These are phyloP conservation scores for Cyprinodon diabolis DNA, from an alignment of 2,797 vertebrate genomes.

Conservation along the genomic window DNA sequence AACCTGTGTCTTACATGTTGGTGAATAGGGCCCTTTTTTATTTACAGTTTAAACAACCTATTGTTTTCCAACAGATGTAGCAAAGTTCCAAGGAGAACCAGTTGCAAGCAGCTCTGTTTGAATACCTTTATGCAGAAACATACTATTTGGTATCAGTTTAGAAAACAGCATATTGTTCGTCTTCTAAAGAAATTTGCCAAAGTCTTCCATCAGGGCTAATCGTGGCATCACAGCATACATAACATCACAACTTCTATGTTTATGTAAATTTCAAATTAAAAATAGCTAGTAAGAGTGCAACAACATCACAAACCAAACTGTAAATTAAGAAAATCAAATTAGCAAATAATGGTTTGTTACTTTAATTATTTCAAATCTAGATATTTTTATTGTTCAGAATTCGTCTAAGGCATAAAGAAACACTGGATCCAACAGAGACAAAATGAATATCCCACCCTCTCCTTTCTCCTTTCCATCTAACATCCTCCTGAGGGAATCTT, in stretches of 20 bases:
- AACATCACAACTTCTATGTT: no score
- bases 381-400: conserved; percentile 22
- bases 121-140: not conserved
- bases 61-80: not conserved
- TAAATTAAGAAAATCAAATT: not conserved
- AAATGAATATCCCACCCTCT: conserved; percentile 48
- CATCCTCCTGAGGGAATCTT: conserved; percentile 62
- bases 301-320: no score
- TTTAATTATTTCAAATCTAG: not conserved
- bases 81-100: not conserved
- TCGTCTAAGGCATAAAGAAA: conserved; percentile 32
- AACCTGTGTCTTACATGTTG: not conserved
- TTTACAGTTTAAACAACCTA: no score
- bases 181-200: not conserved
- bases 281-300: no score
- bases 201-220: not conserved
- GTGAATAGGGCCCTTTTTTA: no score
- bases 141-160: not conserved
- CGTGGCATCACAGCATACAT: not conserved
- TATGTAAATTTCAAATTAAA: no score
- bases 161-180: not conserved
- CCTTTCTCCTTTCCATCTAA: conserved; percentile 38
- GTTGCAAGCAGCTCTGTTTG: not conserved
- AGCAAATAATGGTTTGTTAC: not conserved
- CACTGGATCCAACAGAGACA: conserved; percentile 41